phyloP scores from a whole-genome alignment of 2,113 vertebrate species.

The Myrmophylax atrothorax region DNA sequence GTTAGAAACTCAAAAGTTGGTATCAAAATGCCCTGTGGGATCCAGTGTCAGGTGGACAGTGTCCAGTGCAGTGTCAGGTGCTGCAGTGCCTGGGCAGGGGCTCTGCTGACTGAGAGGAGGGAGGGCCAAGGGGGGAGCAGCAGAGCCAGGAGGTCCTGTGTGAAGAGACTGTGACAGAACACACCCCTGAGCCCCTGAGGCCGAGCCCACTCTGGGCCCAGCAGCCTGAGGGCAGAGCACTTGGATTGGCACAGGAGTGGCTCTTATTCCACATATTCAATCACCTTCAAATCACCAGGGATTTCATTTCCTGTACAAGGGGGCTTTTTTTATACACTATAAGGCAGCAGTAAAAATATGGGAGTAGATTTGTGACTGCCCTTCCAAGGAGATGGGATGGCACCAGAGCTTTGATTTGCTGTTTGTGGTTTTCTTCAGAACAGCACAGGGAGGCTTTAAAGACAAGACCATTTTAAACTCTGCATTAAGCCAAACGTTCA shows the following conservation, averaged over 20 bases:
- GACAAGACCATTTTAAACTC: not conserved
- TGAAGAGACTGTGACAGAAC: not conserved
- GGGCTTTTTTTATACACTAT: not conserved
- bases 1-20: not conserved
- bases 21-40: rapidly evolving
- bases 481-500: not conserved
- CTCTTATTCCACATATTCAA: not conserved
- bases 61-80: not conserved
- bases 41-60: not conserved
- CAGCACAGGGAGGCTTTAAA: not conserved
- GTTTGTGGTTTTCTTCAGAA: not conserved
- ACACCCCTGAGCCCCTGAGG: not conserved
- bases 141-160: not conserved
- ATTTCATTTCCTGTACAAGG: not conserved
- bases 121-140: not conserved
- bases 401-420: not conserved
- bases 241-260: not conserved
- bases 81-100: not conserved
- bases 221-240: not conserved
- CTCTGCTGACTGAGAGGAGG: not conserved
- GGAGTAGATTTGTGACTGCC: not conserved
- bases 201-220: not conserved
- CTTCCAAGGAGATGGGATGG: not conserved
- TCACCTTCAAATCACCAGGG: not conserved
- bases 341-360: not conserved